Evolutionary conservation across 2,113 vertebrate species (phyloP), one percentile per base, ranked within the genome.

Genomic region (Rana temporaria): DNA sequence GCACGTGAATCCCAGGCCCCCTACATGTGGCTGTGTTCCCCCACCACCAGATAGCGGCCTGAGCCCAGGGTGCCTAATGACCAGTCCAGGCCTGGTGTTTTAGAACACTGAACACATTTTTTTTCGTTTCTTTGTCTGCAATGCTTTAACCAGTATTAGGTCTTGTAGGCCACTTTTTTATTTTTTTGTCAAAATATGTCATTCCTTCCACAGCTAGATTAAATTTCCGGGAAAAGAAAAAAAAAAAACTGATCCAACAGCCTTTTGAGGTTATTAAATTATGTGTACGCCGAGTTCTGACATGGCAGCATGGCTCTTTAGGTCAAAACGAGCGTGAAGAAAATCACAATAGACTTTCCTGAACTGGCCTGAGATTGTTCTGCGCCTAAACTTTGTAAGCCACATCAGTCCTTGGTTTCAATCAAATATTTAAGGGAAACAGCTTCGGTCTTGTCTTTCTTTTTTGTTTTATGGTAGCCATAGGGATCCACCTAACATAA

Each of bases 261-360:
- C 56, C 55, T 62, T 79, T 52, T 48, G 78, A 80, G 78, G 78
- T 80, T 80, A 80, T 80, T 80, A 71, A 70, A 80, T 80, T 80
- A 80, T 80, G 78, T 80, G 78, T 69, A 80, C 78, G 62, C 32
- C 14, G 66, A 80, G 67, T 69, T 19, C 78, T 80, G 78, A 80
- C 67, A 80, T 70, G 56, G 57, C 67, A 70, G 66, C 48, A 48
- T 30, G 48, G 78, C 78, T 70, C 78, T 80, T 80, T 70, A 80
- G 78, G 78, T 80, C 78, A 80, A 30, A 70, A 30, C 14, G 56
- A 69, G 56, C 67, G 78, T 71, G 78, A 70, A 56, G 14, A 16
- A 56, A 80, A 70, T 80, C 24, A 32, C 22, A 57, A 80, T 79
- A 60, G 64, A 26, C 17, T 62, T 15, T 62, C 52, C 22, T 73